phyloP scores from a whole-genome alignment of 1,140 invertebrate species.

The Hylyphantes graminicola region DNA sequence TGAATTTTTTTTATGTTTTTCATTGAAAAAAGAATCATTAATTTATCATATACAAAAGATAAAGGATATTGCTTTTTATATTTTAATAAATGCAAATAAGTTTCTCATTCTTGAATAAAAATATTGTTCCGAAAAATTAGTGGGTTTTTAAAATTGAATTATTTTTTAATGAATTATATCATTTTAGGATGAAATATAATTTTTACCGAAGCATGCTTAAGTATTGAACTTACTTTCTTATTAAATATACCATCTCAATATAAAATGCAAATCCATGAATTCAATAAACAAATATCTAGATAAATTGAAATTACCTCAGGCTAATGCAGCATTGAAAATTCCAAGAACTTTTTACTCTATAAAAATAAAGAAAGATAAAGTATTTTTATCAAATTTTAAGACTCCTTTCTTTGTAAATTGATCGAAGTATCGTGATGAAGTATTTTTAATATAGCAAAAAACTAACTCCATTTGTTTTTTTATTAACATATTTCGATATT shows the following conservation, averaged over 20 bases:
- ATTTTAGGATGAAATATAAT: no score
- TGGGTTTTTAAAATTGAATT: no score
- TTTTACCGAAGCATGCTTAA: no score
- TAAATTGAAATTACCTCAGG: conserved; percentile 4
- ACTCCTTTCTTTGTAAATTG: not conserved
- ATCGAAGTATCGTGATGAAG: not conserved
- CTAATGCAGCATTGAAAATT: not conserved
- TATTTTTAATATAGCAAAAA: not conserved
- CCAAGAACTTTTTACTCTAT: not conserved
- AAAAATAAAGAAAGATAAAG: not conserved
- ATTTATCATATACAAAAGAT: no score
- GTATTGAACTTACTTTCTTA: no score
- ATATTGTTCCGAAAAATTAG: no score
- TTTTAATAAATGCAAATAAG: no score
- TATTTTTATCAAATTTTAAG: conserved; percentile 6
- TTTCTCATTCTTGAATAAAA: no score
- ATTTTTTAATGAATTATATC: no score
- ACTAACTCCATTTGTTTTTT: conserved; percentile 42
- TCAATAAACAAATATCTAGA: not conserved
- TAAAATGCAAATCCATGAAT: not conserved
- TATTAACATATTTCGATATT: conserved; percentile 44
- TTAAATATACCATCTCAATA: not conserved
- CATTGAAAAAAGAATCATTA: no score
- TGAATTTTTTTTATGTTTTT: no score
- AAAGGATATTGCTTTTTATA: no score